Evolutionary conservation across 2,888 invertebrate genomes (phyloP), one percentile per base, ranked within the genome.

Genomic region (Leptinotarsa rubiginosa): DNA sequence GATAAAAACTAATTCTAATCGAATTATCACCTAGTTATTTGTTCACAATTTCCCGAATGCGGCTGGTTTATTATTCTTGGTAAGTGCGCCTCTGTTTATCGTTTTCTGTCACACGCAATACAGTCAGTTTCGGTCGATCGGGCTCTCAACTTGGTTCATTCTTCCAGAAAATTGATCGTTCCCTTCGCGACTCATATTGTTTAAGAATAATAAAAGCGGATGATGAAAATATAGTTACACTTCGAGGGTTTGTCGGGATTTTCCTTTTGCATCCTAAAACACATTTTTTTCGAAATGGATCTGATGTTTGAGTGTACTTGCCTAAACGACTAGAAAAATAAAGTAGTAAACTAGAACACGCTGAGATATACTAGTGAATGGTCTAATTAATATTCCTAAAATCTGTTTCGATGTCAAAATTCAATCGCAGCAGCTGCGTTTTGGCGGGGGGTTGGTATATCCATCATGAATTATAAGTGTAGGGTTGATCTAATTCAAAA

Each of bases 91-190:
- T 64, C 65, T 75, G 72, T 72, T 59, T 56, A 71, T 41, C 56
- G 50, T 67, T 70, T 67, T 75, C 73, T 75, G 78, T 78, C 80
- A 78, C 78, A 79, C 78, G 76, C 78, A 75, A 78, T 78, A 76
- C 69, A 75, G 76, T 80, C 79, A 79, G 81, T 80, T 79, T 80
- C 77, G 76, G 78, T 78, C 76, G 74, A 79, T 75, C 79, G 73
- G 74, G 78, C 76, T 71, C 67, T 71, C 65, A 67, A 78, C 75
- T 68, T 75, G 77, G 79, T 79, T 76, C 81, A 80, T 81, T 79
- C 81, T 78, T 77, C 75, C 77, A 74, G 78, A 78, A 80, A 81
- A 81, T 81, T 79, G 77, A 77, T 77, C 79, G 75, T 71, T 74
- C 72, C 75, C 73, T 72, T 76, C 69, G 69, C 74, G 59, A 59